These are phyloP conservation scores for Hirudo medicinalis DNA, from an alignment of 1,140 invertebrate genomes.

Conservation along the genomic window DNA sequence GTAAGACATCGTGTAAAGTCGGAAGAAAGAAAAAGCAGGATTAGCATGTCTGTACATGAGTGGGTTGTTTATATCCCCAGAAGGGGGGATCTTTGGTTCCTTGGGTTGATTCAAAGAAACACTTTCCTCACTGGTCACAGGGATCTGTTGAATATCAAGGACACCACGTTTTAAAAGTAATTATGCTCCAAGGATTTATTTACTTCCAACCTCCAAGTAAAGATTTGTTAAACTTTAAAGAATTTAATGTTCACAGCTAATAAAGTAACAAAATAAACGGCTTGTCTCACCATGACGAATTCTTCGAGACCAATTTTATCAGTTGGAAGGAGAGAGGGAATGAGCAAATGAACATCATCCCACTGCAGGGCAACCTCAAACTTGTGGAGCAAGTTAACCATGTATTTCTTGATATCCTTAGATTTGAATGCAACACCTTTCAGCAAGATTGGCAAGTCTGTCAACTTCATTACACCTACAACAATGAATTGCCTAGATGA, in stretches of 20 bases:
- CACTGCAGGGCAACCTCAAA: conserved; percentile 96
- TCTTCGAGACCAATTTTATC: conserved; percentile 46
- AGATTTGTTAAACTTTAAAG: background rate
- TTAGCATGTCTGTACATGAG: conserved; percentile 21
- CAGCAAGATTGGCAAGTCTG: conserved; percentile 83
- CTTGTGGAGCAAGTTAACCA: conserved; percentile 59
- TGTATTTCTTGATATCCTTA: conserved; percentile 34
- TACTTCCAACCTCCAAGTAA: background rate
- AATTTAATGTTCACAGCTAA: background rate
- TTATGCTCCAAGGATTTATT: background rate
- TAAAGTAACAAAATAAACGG: no score
- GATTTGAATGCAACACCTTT: conserved; percentile 46
- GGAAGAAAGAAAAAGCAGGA: conserved; percentile 33
- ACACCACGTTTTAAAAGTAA: background rate
- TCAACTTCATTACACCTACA: conserved; percentile 74
- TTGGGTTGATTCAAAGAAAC: background rate
- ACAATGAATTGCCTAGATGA: background rate
- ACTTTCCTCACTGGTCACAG: no score
- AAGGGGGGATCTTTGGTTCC: background rate
- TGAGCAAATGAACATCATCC: conserved; percentile 75
- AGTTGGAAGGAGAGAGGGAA: conserved; percentile 77
- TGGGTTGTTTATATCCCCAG: background rate
- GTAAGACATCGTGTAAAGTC: conserved; percentile 65
- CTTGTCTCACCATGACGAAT: background rate
- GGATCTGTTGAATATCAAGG: no score